Conservation (phyloP, 35 echinoderm and acorn worm species). For the Amphiura filiformis region DNA sequence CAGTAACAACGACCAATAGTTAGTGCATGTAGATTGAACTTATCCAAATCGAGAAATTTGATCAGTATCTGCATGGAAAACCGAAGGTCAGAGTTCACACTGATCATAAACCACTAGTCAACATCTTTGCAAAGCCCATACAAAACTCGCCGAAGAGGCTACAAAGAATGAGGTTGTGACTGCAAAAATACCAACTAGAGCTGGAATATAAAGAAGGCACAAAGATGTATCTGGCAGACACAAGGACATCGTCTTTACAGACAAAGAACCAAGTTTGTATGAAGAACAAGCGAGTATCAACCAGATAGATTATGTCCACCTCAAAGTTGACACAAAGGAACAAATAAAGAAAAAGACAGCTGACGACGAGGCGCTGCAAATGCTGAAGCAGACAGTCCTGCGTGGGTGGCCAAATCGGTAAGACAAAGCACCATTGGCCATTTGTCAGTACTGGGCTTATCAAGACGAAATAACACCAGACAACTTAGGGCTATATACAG, state of each 20-base stretch:
- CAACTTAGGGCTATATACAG: slow-evolving; percentile 33
- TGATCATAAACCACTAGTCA: slow-evolving; percentile 64
- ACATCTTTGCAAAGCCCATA: slow-evolving; percentile 53
- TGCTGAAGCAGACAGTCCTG: slow-evolving; percentile 15
- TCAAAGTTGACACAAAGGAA: slow-evolving; percentile 6
- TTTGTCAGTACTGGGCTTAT: slow-evolving; percentile 10
- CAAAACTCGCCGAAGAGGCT: slow-evolving; percentile 52
- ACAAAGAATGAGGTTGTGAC: slow-evolving; percentile 66
- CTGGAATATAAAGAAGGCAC: slow-evolving; percentile 27
- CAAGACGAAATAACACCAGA: slow-evolving; percentile 30
- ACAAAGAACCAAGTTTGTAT: slow-evolving; percentile 9
- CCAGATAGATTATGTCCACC: slow-evolving; percentile 10
- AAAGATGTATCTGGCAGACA: slow-evolving; percentile 25
- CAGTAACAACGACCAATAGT: too few species aligned
- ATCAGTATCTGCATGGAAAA: slow-evolving; percentile 53
- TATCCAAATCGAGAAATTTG: slow-evolving; percentile 61
- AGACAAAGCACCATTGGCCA: not conserved
- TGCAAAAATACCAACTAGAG: slow-evolving; percentile 53
- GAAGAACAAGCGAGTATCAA: slow-evolving; percentile 31
- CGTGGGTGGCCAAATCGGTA: not conserved
- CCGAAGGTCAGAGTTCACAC: slow-evolving; percentile 17
- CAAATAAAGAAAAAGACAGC: slow-evolving; percentile 13
- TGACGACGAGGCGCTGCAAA: slow-evolving; percentile 22
- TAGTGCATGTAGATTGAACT: too few species aligned
- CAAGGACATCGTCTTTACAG: not conserved